phyloP scores from a whole-genome alignment of 2,113 vertebrate genomes.

The Sylvilagus bachmani region DNA sequence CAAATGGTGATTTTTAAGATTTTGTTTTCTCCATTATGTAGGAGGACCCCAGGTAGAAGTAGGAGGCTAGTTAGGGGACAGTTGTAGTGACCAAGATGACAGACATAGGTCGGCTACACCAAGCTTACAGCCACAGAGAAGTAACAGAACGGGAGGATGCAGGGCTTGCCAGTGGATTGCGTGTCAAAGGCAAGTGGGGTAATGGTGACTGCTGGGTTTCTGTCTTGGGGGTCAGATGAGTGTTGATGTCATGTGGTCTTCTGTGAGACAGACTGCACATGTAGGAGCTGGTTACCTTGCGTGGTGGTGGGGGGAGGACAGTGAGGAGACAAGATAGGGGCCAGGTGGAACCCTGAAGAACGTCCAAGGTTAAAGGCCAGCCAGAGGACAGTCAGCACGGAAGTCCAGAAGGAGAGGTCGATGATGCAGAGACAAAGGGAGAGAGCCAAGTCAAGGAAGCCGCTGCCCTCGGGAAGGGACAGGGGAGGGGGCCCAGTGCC shows the following conservation, averaged over 20 bases:
- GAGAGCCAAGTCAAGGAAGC: neutral
- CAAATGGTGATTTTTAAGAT: neutral
- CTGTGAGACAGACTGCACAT: neutral
- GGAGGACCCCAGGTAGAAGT: neutral
- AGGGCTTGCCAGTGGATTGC: neutral
- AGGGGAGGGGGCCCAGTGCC: neutral
- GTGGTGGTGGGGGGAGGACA: too few relatives aligned
- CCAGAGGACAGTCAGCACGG: neutral
- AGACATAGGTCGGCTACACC: neutral
- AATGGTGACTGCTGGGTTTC: neutral
- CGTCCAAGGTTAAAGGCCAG: neutral
- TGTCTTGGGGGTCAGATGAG: neutral
- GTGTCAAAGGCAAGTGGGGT: too few relatives aligned
- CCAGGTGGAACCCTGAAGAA: neutral
- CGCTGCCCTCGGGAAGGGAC: neutral
- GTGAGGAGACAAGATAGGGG: neutral
- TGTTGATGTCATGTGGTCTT: neutral
- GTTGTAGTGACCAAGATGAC: neutral
- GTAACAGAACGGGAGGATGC: neutral
- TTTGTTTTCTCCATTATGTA: neutral
- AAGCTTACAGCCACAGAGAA: neutral
- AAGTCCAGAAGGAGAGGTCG: neutral
- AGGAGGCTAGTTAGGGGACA: neutral
- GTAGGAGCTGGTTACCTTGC: neutral
- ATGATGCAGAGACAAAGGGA: neutral